These are phyloP conservation scores for Peromyscus attwateri DNA, from an alignment of 2,797 vertebrate genomes.

Conservation along the genomic window DNA sequence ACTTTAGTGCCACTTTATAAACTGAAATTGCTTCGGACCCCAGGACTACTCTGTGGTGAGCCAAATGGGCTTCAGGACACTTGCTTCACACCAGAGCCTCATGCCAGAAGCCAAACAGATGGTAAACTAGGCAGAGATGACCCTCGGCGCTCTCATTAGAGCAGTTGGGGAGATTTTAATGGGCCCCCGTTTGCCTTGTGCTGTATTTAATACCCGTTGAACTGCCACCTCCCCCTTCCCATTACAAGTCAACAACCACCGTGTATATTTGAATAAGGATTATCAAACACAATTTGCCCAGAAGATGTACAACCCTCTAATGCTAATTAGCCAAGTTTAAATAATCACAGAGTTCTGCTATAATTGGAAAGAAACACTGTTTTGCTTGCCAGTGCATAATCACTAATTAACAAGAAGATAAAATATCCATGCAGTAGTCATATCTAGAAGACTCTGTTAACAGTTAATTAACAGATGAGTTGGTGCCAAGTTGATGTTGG, in stretches of 20 bases:
- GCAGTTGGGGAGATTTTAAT: slow-evolving; percentile 89
- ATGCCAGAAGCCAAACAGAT: slow-evolving; percentile 91
- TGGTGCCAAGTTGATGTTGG: slow-evolving; percentile 85
- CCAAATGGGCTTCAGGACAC: slow-evolving; percentile 86
- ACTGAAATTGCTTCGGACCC: slow-evolving; percentile 84
- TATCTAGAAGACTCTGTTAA: slow-evolving; percentile 88
- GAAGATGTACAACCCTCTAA: slow-evolving; percentile 86
- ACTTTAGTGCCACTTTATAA: slow-evolving; percentile 74
- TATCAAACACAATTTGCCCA: slow-evolving; percentile 90
- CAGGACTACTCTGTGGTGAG: slow-evolving; percentile 84
- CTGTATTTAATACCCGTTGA: slow-evolving; percentile 89
- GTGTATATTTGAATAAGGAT: slow-evolving; percentile 90
- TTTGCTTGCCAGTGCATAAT: slow-evolving; percentile 90
- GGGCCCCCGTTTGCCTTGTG: slow-evolving; percentile 85
- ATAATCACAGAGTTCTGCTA: slow-evolving; percentile 88
- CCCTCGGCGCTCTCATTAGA: slow-evolving; percentile 90
- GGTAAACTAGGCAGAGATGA: slow-evolving; percentile 89
- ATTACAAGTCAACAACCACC: slow-evolving; percentile 88
- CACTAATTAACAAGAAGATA: slow-evolving; percentile 90
- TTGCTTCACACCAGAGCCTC: slow-evolving; percentile 85
- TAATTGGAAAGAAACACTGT: slow-evolving; percentile 88
- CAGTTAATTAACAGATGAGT: slow-evolving; percentile 88
- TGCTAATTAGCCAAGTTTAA: slow-evolving; percentile 91
- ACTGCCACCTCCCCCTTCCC: slow-evolving; percentile 80
- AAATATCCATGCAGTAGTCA: slow-evolving; percentile 86